phyloP scores from a whole-genome alignment of 2,113 vertebrate species.

The Cephalopholis sonnerati region DNA sequence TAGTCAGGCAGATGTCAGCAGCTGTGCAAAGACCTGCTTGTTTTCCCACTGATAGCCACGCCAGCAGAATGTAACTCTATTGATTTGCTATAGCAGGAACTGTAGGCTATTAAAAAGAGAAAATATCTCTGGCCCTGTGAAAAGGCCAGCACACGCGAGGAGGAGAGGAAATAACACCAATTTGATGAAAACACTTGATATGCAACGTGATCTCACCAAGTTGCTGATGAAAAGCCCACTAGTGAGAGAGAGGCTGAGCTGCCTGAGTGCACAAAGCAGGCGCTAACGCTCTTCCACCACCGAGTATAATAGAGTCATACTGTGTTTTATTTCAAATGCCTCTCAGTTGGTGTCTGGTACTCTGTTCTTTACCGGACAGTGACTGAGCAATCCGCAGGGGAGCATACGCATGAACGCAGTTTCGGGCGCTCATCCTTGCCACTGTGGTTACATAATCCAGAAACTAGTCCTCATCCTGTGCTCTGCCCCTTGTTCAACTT shows the following conservation, averaged over 20 bases:
- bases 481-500: slow-evolving; percentile 3
- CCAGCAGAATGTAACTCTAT: slow-evolving; percentile 61
- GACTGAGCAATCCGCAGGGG: slow-evolving; percentile 7
- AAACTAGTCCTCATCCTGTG: neutral
- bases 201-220: slow-evolving; percentile 48
- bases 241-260: slow-evolving; percentile 1
- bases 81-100: slow-evolving; percentile 61
- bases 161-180: slow-evolving; percentile 39
- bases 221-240: slow-evolving; percentile 39
- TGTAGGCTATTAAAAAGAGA: slow-evolving; percentile 51
- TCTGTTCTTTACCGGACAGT: neutral
- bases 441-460: slow-evolving; percentile 30
- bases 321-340: slow-evolving; percentile 35
- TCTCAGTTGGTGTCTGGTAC: slow-evolving; percentile 10
- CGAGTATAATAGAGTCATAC: neutral
- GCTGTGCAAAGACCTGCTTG: slow-evolving; percentile 32
- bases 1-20: slow-evolving; percentile 51
- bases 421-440: neutral
- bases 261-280: slow-evolving; percentile 6
- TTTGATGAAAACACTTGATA: slow-evolving; percentile 57
- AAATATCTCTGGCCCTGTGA: slow-evolving; percentile 35
- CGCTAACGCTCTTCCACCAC: neutral
- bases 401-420: slow-evolving; percentile 16
- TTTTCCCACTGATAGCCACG: slow-evolving; percentile 38
- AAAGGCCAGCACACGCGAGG: slow-evolving; percentile 32